These are phyloP conservation scores for Isoperla grammatica DNA, from an alignment of 2,888 invertebrate species.

Conservation along the genomic window DNA sequence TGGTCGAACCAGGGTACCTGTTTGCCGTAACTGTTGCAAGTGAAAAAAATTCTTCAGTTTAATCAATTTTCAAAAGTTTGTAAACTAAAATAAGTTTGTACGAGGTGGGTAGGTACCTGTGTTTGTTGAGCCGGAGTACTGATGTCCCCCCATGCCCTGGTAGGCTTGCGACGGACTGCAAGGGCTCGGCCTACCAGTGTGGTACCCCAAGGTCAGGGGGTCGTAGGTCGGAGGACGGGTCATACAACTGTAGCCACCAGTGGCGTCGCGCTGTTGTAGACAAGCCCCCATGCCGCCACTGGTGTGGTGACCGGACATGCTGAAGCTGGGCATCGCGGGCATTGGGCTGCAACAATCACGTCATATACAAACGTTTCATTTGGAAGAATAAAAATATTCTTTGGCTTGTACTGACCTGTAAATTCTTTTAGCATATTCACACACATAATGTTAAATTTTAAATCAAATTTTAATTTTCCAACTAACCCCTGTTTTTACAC, in stretches of 20 bases:
- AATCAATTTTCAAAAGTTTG: too few relatives aligned
- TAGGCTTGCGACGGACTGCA: conserved; percentile 64
- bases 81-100: too few relatives aligned
- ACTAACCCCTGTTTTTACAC: too few relatives aligned
- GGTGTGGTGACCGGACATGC: conserved; percentile 33
- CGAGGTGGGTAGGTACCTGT: conserved; percentile 42
- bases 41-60: too few relatives aligned
- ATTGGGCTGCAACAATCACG: conserved; percentile 45
- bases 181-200: conserved; percentile 40
- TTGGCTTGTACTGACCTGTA: too few relatives aligned
- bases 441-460: too few relatives aligned
- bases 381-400: too few relatives aligned
- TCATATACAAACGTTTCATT: too few relatives aligned
- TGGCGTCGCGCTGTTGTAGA: conserved; percentile 37
- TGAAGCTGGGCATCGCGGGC: conserved; percentile 54
- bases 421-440: too few relatives aligned
- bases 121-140: conserved; percentile 51
- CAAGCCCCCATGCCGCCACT: conserved; percentile 22
- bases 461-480: too few relatives aligned
- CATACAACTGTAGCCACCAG: conserved; percentile 50
- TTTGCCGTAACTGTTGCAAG: too few relatives aligned
- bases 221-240: conserved; percentile 47
- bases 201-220: conserved; percentile 46
- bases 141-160: conserved; percentile 48
- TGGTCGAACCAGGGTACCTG: too few relatives aligned